phyloP scores from a whole-genome alignment of 2,888 invertebrate genomes.

The Agonopterix arenella region DNA sequence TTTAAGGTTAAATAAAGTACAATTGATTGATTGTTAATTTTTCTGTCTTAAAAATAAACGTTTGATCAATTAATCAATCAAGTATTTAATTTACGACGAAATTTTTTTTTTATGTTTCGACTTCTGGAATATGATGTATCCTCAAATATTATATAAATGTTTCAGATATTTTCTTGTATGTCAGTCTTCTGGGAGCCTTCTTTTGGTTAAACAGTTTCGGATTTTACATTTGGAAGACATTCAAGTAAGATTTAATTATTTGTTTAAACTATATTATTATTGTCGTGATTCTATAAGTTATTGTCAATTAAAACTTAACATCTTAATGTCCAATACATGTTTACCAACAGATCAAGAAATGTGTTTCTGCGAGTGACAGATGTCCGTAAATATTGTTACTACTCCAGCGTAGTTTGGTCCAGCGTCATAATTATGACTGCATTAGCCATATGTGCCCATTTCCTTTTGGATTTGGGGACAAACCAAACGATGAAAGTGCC shows the following conservation, averaged over 20 bases:
- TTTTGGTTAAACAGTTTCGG: slow-evolving; percentile 92
- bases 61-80: too few species aligned
- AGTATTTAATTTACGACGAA: too few species aligned
- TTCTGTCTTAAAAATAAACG: too few species aligned
- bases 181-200: slow-evolving; percentile 87
- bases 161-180: slow-evolving; percentile 86
- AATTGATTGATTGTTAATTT: too few species aligned
- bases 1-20: too few species aligned
- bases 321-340: too few species aligned
- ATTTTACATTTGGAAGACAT: slow-evolving; percentile 93
- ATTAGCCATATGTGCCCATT: slow-evolving; percentile 88
- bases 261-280: too few species aligned
- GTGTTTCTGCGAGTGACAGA: slow-evolving; percentile 91
- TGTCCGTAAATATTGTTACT: slow-evolving; percentile 91
- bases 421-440: slow-evolving; percentile 83
- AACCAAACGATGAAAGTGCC: slow-evolving; percentile 65
- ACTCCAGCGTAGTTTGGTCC: slow-evolving; percentile 88
- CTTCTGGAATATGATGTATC: too few species aligned
- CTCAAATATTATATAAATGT: slow-evolving; percentile 20
- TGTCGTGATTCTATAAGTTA: too few species aligned
- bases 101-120: too few species aligned
- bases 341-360: slow-evolving; percentile 83
- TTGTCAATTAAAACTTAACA: too few species aligned
- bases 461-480: slow-evolving; percentile 82
- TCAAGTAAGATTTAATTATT: slow-evolving; percentile 73